Evolutionary conservation across 2,797 vertebrate genomes (phyloP).

Genomic region (Macroramphosus scolopax): DNA sequence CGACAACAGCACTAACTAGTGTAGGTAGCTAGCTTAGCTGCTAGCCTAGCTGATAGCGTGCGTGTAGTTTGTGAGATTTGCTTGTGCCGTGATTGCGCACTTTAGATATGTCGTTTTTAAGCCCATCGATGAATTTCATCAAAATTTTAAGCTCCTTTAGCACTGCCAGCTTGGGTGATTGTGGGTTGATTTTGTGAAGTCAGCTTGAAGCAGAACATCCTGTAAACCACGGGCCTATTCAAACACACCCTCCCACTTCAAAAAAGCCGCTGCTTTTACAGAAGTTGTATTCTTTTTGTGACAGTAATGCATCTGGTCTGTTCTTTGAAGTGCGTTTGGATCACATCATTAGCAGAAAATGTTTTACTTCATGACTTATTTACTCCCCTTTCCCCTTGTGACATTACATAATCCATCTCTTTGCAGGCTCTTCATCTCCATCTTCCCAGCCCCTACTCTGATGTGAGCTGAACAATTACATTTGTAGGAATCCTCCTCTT

Average conservation of each 20-base stretch:
- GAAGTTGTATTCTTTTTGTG: slow-evolving; percentile 35
- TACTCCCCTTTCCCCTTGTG: slow-evolving; percentile 25
- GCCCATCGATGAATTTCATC: neutral
- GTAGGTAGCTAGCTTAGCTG: slow-evolving; percentile 64
- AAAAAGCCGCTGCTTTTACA: slow-evolving; percentile 49
- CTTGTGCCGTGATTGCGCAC: slow-evolving; percentile 5
- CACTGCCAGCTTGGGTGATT: slow-evolving; percentile 5
- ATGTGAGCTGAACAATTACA: slow-evolving; percentile 53
- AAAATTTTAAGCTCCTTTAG: neutral
- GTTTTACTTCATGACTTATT: slow-evolving; percentile 16
- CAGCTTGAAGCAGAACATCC: slow-evolving; percentile 30
- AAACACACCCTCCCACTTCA: slow-evolving; percentile 72
- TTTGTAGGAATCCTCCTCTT: slow-evolving; percentile 38
- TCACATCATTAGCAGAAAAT: slow-evolving; percentile 15
- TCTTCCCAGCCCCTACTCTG: slow-evolving; percentile 34
- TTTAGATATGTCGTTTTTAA: neutral
- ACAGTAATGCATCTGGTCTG: slow-evolving; percentile 8
- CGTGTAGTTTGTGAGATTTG: slow-evolving; percentile 19
- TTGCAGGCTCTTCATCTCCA: slow-evolving; percentile 54
- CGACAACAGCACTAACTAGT: slow-evolving; percentile 72
- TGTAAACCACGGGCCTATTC: slow-evolving; percentile 57
- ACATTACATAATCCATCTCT: slow-evolving; percentile 69
- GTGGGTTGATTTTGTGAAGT: slow-evolving; percentile 3
- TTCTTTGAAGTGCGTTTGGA: slow-evolving; percentile 4
- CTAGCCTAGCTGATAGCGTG: slow-evolving; percentile 57